Evolutionary conservation across 2,113 vertebrate species (phyloP).

Genomic region (Theropithecus gelada): DNA sequence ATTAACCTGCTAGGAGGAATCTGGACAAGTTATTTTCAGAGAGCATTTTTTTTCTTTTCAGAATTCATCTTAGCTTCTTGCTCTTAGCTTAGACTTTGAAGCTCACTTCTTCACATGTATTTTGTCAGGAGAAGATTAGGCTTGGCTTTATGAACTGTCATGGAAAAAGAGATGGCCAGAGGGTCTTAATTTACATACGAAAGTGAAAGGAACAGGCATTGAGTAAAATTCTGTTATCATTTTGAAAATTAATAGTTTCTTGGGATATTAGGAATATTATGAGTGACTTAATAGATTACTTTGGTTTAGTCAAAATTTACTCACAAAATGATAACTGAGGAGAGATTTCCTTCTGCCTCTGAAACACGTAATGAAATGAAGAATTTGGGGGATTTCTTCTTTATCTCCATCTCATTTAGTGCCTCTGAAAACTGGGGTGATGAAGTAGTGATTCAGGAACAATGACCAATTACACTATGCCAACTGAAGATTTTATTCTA

Average conservation of each 20-base stretch:
- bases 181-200: background rate
- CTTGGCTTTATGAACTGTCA: background rate
- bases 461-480: background rate
- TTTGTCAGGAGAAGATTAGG: background rate
- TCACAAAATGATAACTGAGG: background rate
- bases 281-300: background rate
- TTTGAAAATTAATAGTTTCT: background rate
- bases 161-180: background rate
- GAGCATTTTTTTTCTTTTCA: background rate
- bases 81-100: background rate
- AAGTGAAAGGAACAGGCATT: background rate
- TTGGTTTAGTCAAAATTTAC: background rate
- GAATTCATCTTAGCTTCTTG: background rate
- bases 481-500: background rate
- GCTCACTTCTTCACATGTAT: background rate
- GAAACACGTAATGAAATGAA: background rate
- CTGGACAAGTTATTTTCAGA: slow-evolving; percentile 16
- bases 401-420: background rate
- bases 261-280: background rate
- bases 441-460: background rate
- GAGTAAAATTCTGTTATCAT: background rate
- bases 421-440: background rate
- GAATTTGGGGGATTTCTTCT: background rate
- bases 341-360: background rate
- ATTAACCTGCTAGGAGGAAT: background rate